Evolutionary conservation across 2,113 vertebrate genomes (phyloP).

Genomic region (Ophiodon elongatus): DNA sequence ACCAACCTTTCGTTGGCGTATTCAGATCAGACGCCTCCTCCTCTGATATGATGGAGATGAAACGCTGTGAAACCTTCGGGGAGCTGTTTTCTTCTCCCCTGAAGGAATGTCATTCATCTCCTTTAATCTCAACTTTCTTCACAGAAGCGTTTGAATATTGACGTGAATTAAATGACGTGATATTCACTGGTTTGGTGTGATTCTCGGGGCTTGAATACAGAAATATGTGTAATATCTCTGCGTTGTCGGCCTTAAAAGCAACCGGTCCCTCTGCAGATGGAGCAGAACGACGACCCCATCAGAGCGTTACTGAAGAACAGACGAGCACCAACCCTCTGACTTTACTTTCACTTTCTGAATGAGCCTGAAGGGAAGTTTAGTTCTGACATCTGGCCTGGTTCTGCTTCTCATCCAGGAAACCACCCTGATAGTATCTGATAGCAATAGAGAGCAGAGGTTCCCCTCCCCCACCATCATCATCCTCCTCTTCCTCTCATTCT

Average conservation of each 20-base stretch:
- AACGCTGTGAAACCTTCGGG: no score
- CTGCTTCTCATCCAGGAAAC: not conserved
- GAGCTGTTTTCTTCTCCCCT: no score
- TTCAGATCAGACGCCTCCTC: no score
- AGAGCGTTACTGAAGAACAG: no score
- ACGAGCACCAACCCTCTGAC: not conserved
- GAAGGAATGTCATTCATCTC: no score
- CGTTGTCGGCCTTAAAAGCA: not conserved
- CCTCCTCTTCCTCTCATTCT: not conserved
- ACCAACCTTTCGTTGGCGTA: no score
- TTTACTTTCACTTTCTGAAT: slow-evolving; percentile 20
- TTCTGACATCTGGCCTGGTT: not conserved
- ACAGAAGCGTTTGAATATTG: not conserved
- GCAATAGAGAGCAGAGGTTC: not conserved
- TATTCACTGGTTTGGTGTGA: not conserved
- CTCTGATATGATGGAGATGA: no score
- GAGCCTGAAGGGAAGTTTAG: not conserved
- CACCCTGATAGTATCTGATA: not conserved
- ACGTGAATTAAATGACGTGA: not conserved
- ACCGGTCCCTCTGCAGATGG: no score
- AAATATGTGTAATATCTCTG: not conserved
- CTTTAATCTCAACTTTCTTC: no score
- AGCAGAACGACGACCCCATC: no score
- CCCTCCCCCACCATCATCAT: not conserved
- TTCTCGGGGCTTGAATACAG: not conserved